Conservation (phyloP, 2,797 vertebrate species). For the Poeciliopsis gracilis region DNA sequence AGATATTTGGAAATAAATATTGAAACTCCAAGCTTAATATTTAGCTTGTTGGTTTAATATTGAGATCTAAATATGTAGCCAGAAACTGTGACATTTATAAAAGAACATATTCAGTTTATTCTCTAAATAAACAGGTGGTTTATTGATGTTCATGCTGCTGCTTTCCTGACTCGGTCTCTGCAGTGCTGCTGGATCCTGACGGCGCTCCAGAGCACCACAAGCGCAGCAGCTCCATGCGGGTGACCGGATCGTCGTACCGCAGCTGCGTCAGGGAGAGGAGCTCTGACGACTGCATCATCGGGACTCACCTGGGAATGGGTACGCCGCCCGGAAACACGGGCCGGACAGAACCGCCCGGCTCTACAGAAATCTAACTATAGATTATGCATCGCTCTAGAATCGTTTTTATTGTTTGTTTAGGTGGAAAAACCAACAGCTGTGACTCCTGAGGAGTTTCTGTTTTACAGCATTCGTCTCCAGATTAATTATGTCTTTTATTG, state of each 20-base stretch:
- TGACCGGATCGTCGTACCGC: conserved; percentile 81
- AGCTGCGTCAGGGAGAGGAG: conserved; percentile 80
- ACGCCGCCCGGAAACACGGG: conserved; percentile 35
- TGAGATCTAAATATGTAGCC: no score
- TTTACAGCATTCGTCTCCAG: neutral
- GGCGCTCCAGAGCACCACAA: conserved; percentile 78
- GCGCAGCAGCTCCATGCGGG: conserved; percentile 87
- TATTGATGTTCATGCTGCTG: no score
- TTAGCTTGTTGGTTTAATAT: no score
- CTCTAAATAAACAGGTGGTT: no score
- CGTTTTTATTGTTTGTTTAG: neutral
- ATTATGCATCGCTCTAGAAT: neutral
- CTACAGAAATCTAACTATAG: neutral
- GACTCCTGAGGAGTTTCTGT: neutral
- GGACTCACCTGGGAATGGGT: conserved; percentile 86
- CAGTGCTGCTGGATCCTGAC: conserved; percentile 64
- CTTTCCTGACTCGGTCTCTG: neutral
- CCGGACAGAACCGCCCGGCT: no score
- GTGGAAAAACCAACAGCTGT: neutral
- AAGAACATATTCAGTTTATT: no score
- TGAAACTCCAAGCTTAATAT: no score
- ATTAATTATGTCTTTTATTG: neutral
- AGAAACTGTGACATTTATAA: no score
- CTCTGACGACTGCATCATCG: conserved; percentile 84
- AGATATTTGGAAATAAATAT: no score